Percentiles rank a stretch among this genome's conserved stretches.
Conservation (phyloP, 2,888 invertebrate species). For the Rotaria sp. region DNA sequence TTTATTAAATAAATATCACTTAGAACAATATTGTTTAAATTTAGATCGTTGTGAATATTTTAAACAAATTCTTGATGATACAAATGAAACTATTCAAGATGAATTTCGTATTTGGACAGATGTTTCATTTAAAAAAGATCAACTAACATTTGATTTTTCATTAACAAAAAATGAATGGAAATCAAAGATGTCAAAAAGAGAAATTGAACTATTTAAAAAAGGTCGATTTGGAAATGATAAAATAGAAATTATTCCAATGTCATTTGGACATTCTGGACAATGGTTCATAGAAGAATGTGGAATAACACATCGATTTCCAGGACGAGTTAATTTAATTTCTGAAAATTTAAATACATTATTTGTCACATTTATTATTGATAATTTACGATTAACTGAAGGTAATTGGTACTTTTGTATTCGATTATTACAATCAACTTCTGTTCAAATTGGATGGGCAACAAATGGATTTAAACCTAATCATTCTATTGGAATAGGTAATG, state of each 20-base stretch:
- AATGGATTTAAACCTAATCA: not conserved
- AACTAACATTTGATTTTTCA: not conserved
- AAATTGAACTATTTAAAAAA: not conserved
- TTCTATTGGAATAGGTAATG: not conserved
- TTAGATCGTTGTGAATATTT: not conserved
- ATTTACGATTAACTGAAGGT: not conserved
- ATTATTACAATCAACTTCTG: not conserved
- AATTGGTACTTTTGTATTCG: constrained; percentile 22
- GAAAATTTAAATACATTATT: not conserved
- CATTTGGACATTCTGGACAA: not conserved
- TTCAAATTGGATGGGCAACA: not conserved
- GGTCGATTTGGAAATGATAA: not conserved
- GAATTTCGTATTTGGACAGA: not conserved
- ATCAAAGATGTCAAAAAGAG: not conserved
- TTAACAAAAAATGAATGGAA: not conserved
- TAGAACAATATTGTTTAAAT: constrained; percentile 3
- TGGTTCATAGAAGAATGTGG: not conserved
- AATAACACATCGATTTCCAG: not conserved
- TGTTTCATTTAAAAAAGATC: not conserved
- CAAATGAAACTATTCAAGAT: not conserved
- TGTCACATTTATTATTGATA: not conserved
- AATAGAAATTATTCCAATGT: not conserved
- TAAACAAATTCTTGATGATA: not conserved
- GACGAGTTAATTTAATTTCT: not conserved
- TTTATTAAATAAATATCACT: not conserved